Base-by-base conservation (phyloP, 92 coral and sea anemone species). In the Phymanthus crucifer region DNA sequence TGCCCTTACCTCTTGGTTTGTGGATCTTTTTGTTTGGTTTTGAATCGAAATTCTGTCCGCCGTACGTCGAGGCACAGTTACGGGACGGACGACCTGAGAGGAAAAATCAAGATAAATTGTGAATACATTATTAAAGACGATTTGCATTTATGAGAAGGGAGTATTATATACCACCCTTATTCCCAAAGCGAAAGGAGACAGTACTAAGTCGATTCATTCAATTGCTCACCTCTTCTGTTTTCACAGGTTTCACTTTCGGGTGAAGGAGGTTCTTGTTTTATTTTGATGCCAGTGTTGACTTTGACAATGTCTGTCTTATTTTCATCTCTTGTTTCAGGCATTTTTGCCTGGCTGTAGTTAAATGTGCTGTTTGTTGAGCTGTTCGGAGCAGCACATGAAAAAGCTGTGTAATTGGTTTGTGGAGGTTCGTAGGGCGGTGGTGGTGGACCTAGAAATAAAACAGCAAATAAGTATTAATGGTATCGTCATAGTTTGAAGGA, bases 51-150 rank as follows among this genome's bases (percentile, higher is more conserved):
- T 76, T 76, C 32, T 43, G n/a, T 29, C 11, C 68, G 7, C 56
- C 23, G 65, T 75, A 75, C 32, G 36, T 75, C 16, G 81, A 65
- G 29, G 43, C 12, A 65, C 81, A 77, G 56, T 43, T 58, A 43
- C 81, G 81, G 40, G 81, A 32, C 24, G 81, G 81, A n/a, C 81
- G 81, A 32, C 81, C 81, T 77, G 29, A 10, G 18, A 48, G 26
- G 50, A 77, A 13, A 76, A 19, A 5, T 7, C 32, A 74, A 26
- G 18, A 45, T 9, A 3, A 43, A 12, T 34, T 32, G 6, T 2
- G 26, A 36, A 36, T 43, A 73, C 34, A 40, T 17, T 12, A 38
- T 2, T 46, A 73, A 70, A 32, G 2, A 32, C 18, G 17, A 32
- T 26, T 18, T 11, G 23, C 57, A 14, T 14, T 38, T 38, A 4